Evolutionary conservation across 1,140 invertebrate genomes (phyloP).

Genomic region (Rhizoglyphus robini): DNA sequence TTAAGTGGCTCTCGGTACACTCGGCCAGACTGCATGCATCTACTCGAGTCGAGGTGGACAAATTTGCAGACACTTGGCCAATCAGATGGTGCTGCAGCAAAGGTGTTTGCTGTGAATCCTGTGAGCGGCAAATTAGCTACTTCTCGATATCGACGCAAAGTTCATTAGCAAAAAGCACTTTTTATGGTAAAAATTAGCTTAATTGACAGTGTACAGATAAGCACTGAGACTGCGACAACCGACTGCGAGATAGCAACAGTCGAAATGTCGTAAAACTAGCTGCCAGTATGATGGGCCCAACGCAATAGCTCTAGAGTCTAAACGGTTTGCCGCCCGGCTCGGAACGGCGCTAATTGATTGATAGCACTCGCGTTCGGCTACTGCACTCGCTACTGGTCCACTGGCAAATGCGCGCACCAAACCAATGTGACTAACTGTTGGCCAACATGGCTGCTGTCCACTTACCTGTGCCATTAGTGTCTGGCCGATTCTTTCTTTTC

Average conservation of each 20-base stretch:
- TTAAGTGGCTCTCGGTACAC: background rate
- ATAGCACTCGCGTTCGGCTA: too few relatives aligned
- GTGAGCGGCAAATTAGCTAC: background rate
- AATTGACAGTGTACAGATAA: conserved; percentile 9
- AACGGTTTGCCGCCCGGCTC: too few relatives aligned
- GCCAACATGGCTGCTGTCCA: too few relatives aligned
- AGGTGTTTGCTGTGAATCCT: background rate
- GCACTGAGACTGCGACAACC: background rate
- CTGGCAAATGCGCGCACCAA: too few relatives aligned
- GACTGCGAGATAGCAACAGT: background rate
- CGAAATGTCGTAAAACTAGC: background rate
- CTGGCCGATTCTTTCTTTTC: too few relatives aligned
- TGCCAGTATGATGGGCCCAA: too few relatives aligned
- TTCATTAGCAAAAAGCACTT: conserved; percentile 11
- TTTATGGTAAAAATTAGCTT: conserved; percentile 11
- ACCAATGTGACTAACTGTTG: too few relatives aligned
- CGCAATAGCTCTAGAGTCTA: too few relatives aligned
- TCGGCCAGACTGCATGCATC: too few relatives aligned
- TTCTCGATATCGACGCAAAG: background rate
- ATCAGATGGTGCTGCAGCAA: background rate
- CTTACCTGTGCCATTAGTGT: too few relatives aligned
- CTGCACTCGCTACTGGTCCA: too few relatives aligned
- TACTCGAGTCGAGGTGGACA: conserved; percentile 3
- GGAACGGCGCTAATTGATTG: too few relatives aligned
- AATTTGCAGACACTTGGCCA: conserved; percentile 2